Percentiles rank a stretch among this genome's conserved stretches.
Evolutionary conservation across 2,888 invertebrate genomes (phyloP).

Genomic region (Drosophila neutralis): DNA sequence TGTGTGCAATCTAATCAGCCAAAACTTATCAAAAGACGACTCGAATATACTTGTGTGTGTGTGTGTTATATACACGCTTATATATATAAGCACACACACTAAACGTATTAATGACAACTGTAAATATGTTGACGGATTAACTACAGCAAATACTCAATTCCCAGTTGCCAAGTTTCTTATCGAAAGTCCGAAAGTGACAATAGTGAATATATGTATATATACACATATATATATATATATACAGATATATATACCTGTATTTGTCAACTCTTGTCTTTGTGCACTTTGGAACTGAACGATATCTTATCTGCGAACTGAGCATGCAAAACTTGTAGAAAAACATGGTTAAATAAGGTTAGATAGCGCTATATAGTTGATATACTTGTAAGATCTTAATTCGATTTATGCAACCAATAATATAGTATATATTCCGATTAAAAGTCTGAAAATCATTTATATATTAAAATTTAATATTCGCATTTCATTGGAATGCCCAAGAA

Average conservation of each 20-base stretch:
- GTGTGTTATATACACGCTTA: slow-evolving; percentile 2
- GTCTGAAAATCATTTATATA: too few species aligned
- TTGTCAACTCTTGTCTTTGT: background rate
- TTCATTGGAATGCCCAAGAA: background rate
- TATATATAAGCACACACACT: slow-evolving; percentile 5
- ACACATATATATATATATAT: background rate
- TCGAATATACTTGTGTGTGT: slow-evolving; percentile 1
- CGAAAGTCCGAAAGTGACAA: slow-evolving; percentile 19
- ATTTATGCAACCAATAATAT: background rate
- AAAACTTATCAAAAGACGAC: slow-evolving; percentile 64
- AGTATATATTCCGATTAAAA: too few species aligned
- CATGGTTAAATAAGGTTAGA: background rate
- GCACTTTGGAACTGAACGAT: slow-evolving; percentile 13
- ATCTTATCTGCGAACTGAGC: slow-evolving; percentile 41
- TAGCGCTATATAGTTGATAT: background rate
- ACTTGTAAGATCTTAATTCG: slow-evolving; percentile 1
- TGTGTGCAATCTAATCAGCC: slow-evolving; percentile 69
- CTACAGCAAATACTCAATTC: background rate
- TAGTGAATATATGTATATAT: slow-evolving; percentile 8
- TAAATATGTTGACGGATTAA: slow-evolving; percentile 35
- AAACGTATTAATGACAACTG: slow-evolving; percentile 47
- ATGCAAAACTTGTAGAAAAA: slow-evolving; percentile 10
- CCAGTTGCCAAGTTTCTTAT: slow-evolving; percentile 53
- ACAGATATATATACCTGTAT: background rate
- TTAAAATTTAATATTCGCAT: background rate